Conservation (phyloP, 2,888 invertebrate species). For the Brachyopa scutellaris region DNA sequence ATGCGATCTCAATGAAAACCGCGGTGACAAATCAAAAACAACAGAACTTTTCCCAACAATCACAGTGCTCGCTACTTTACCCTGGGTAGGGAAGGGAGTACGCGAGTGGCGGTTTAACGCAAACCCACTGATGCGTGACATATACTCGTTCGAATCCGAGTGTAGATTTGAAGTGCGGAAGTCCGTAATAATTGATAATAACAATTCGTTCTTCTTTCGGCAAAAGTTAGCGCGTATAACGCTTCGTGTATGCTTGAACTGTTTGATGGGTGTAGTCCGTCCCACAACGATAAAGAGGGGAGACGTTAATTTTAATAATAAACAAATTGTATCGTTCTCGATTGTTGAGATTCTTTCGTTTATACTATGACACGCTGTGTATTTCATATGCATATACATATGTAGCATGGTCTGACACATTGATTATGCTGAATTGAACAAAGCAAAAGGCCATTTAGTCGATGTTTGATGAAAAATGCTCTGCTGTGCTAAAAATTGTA, state of each 20-base stretch:
- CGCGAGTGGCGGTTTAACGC: no score
- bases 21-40: conserved; percentile 28
- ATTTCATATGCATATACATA: no score
- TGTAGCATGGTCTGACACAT: no score
- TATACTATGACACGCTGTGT: background rate
- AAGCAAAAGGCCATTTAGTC: no score
- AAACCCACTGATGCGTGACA: conserved; percentile 29
- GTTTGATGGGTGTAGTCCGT: conserved; percentile 7
- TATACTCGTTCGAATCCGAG: background rate
- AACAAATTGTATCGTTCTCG: background rate
- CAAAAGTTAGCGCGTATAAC: conserved; percentile 9
- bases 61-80: background rate
- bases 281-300: background rate
- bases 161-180: conserved; percentile 58
- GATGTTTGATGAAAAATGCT: no score
- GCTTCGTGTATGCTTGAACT: conserved; percentile 22
- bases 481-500: no score
- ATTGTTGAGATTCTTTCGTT: background rate
- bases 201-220: conserved; percentile 1
- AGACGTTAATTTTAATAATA: conserved; percentile 7
- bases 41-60: conserved; percentile 4
- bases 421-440: no score
- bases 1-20: conserved; percentile 27
- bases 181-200: conserved; percentile 67
- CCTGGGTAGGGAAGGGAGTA: no score